Evolutionary conservation across 2,797 vertebrate species (phyloP), one percentile per base, ranked within the genome.

Genomic region (Adelosebastes latens): DNA sequence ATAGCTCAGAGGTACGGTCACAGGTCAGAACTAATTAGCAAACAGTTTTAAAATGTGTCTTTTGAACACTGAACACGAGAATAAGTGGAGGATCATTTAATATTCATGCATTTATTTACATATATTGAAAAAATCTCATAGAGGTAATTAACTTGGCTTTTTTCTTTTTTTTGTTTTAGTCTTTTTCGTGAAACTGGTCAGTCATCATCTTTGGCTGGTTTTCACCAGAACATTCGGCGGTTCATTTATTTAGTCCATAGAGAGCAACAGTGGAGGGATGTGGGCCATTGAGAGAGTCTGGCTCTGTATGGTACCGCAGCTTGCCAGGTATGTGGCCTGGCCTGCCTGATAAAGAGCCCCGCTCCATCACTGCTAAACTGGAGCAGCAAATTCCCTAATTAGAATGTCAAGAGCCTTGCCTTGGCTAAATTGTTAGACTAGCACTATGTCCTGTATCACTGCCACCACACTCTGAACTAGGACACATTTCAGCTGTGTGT

Each of bases 301-400:
- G 92, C 92, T 81, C 62, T 2, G 63, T 72, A 34, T 79, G 85
- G 79, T 82, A 79, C 88, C 22, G 9, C 69, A 82, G 82, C 80
- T 79, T 94, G 93, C 94, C 93, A 94, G 92, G 88, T 94, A 88
- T 90, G 87, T 86, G 87, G 93, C 84, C 93, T 95, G 94, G 89
- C 66, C 90, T 75, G 79, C 64, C 84, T 84, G 94, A 95, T 95
- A 94, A 94, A 90, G 88, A 88, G 84, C 83, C 77, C 64, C 39
- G 81, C 86, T 94, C 84, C 85, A 92, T 94, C 91, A 92, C 84
- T 42, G 88, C 87, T 89, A 88, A 94, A 93, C 78, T 80, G 81
- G 80, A 88, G 92, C 91, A 90, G 83, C 85, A 93, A 88, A 93
- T 93, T 92, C 85, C 82, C 84, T 90, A 91, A 95, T 95, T 94